Conservation (phyloP, 2,113 vertebrate species). For the Tetrao urogallus region DNA sequence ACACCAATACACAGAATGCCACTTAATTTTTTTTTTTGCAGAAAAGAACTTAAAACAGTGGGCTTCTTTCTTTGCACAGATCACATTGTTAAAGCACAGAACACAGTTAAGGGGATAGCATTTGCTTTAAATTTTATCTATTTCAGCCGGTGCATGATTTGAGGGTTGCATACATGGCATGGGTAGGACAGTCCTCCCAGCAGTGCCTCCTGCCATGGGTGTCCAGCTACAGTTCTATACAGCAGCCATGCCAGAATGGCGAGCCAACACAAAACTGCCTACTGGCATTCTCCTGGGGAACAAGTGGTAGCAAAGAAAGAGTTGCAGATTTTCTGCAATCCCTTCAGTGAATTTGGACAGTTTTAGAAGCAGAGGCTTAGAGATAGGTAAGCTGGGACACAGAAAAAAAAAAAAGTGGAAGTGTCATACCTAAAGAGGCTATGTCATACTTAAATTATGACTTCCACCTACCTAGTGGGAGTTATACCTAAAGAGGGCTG, state of each 20-base stretch:
- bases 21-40: neutral
- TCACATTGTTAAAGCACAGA: neutral
- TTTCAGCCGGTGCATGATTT: rapidly evolving
- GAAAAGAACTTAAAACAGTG: neutral
- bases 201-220: neutral
- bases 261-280: neutral
- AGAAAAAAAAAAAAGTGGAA: neutral
- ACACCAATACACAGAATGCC: neutral
- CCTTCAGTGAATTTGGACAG: neutral
- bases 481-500: neutral
- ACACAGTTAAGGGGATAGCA: neutral
- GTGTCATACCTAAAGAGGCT: neutral
- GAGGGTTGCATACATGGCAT: rapidly evolving
- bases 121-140: neutral
- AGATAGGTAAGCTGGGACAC: neutral
- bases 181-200: rapidly evolving
- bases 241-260: neutral
- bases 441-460: neutral
- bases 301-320: neutral
- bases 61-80: neutral
- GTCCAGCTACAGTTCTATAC: rapidly evolving
- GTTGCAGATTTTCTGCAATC: neutral
- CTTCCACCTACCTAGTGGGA: neutral
- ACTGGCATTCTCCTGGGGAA: neutral
- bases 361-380: neutral